Base-by-base conservation (phyloP, 1,140 invertebrate genomes). In the Venustaconcha ellipsiformis region DNA sequence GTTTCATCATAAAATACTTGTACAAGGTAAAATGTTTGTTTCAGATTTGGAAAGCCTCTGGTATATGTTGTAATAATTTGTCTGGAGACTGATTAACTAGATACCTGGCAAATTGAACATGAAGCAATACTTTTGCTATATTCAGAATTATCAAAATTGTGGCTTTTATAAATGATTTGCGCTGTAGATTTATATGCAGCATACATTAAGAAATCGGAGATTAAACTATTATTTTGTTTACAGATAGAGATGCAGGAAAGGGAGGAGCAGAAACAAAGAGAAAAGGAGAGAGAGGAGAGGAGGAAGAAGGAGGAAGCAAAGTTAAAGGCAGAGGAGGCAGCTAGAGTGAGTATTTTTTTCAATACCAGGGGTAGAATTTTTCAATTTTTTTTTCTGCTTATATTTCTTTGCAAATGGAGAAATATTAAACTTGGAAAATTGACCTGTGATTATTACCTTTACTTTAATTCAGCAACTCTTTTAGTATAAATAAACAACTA, bases 181-280 rank as follows among this genome's bases (percentile, higher is more conserved):
- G 6, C 37, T 48, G 37, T 48, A 48, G 6, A 48, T 48, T 48
- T 48, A 48, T 0, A 48, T 48, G 37, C 6, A 48, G 6, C 37
- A 48, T 48, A 6, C 1, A 48, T 48, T 48, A 48, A 48, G 37
- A 48, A 48, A 11, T 4, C 37, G 4, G 6, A 48, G 37, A 48
- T 48, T 62, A 23, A n/a, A 11, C 23, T 62, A 20, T 15, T 66
- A 17, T 17, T 15, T 37, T 66, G 30, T 66, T 20, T 66, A 58
- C 30, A 76, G 74, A 76, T 70, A 26, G 74, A 76, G 48, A 48
- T 76, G 18, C 74, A 87, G 78, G 91, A 91, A 77, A 78, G 91
- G 70, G 94, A 95, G 78, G 95, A 92, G 77, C 87, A 86, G 56
- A 91, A 91, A 83, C 88, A 91, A 76, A 79, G 87, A 76, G 86